Evolutionary conservation across 92 coral and sea anemone genomes (phyloP).

Genomic region (Nematostella vectensis): DNA sequence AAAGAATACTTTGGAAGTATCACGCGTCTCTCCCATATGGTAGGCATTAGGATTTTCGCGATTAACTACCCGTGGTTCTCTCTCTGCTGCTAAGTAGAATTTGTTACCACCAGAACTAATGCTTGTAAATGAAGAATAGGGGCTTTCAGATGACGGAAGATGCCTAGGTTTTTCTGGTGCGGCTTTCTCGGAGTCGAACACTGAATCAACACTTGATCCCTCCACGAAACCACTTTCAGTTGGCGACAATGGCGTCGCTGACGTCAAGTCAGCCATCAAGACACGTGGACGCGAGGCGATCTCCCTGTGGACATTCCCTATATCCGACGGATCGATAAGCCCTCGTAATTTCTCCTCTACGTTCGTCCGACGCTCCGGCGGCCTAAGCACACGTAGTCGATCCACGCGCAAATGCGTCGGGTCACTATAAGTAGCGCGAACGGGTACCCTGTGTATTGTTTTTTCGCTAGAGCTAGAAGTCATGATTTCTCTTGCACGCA

Average conservation of each 20-base stretch:
- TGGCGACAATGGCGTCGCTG: not conserved
- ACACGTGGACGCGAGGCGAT: conserved; percentile 12
- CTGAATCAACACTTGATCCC: conserved; percentile 10
- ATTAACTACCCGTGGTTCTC: not conserved
- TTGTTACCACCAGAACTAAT: conserved; percentile 15
- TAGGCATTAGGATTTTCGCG: no score
- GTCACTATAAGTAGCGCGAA: not conserved
- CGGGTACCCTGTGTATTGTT: not conserved
- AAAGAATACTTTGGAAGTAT: not conserved
- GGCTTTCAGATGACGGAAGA: conserved; percentile 25
- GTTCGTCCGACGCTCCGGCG: not conserved
- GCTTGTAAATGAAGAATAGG: conserved; percentile 42
- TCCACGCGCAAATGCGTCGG: not conserved
- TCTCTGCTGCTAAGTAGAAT: not conserved
- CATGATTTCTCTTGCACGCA: not conserved
- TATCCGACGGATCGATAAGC: conserved; percentile 26
- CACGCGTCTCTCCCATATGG: not conserved
- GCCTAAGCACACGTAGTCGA: not conserved
- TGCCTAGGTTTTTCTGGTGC: not conserved
- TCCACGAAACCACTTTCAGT: conserved; percentile 31
- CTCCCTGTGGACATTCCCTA: conserved; percentile 16
- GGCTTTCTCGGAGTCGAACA: not conserved
- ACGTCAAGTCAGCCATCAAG: conserved; percentile 16
- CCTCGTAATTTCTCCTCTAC: conserved; percentile 10
- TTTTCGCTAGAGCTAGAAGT: not conserved